phyloP scores from a whole-genome alignment of 2,113 vertebrate genomes.

The Rutilus rutilus region DNA sequence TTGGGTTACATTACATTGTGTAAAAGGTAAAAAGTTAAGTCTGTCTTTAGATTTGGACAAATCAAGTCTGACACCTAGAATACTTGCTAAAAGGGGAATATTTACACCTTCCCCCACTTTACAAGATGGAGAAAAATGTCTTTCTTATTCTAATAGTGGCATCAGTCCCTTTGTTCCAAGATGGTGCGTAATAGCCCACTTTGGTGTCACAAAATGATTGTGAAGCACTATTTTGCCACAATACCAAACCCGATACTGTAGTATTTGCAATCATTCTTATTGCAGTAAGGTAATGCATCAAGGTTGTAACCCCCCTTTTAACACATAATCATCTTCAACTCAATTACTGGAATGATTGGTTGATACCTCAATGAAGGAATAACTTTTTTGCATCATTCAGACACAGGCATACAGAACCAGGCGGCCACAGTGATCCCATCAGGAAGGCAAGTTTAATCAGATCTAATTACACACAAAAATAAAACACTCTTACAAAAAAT shows the following conservation, averaged over 20 bases:
- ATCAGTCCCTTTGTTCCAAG: slow-evolving; percentile 11
- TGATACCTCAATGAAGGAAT: background rate
- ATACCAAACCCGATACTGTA: background rate
- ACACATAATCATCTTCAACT: background rate
- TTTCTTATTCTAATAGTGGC: slow-evolving; percentile 47
- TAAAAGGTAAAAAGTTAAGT: background rate
- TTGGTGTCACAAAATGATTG: slow-evolving; percentile 7
- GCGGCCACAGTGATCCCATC: slow-evolving; percentile 71
- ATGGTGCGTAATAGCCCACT: background rate
- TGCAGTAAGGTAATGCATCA: background rate
- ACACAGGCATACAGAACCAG: slow-evolving; percentile 62
- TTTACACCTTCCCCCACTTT: slow-evolving; percentile 25
- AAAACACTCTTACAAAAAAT: slow-evolving; percentile 82
- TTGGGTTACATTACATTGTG: background rate
- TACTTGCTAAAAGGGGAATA: background rate
- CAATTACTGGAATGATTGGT: background rate
- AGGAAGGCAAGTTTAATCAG: slow-evolving; percentile 79
- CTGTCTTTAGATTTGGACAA: background rate
- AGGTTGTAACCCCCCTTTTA: background rate
- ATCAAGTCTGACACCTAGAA: slow-evolving; percentile 10
- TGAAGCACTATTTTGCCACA: slow-evolving; percentile 26
- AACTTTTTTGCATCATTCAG: slow-evolving; percentile 31
- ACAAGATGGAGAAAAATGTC: background rate
- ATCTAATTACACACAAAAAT: slow-evolving; percentile 82
- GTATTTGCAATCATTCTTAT: background rate